Evolutionary conservation across 2,113 vertebrate species (phyloP).

Genomic region (Poecile atricapillus): DNA sequence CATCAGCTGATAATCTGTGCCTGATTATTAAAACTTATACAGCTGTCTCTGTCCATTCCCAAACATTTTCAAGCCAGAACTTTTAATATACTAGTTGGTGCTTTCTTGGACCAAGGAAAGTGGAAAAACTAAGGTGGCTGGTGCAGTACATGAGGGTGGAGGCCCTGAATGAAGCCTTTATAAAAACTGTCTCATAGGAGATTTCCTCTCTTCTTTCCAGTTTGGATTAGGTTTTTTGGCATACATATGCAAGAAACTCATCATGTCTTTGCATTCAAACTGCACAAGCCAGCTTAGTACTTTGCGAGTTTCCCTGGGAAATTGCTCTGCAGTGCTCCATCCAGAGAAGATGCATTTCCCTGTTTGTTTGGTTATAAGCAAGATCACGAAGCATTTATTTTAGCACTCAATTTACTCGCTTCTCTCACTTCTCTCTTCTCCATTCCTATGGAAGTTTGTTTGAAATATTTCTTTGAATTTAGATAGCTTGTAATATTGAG

Average conservation of each 20-base stretch:
- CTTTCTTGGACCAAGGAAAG: conserved; percentile 16
- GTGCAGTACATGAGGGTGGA: conserved; percentile 30
- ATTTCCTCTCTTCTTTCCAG: conserved; percentile 31
- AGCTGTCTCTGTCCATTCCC: not conserved
- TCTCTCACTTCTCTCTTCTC: not conserved
- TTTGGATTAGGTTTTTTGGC: conserved; percentile 36
- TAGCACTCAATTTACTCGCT: not conserved
- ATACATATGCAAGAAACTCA: not conserved
- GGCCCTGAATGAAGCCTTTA: conserved; percentile 44
- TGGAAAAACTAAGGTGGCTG: conserved; percentile 54
- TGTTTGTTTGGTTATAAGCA: not conserved
- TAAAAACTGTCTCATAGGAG: conserved; percentile 21
- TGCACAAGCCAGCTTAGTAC: not conserved
- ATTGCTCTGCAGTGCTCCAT: not conserved
- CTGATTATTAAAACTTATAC: not conserved
- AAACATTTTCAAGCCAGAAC: not conserved
- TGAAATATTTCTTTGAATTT: not conserved
- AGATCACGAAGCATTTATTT: not conserved
- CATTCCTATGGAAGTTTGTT: not conserved
- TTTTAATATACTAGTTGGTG: not conserved
- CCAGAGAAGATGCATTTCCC: not conserved
- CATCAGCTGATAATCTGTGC: not conserved
- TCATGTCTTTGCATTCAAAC: conserved; percentile 3
- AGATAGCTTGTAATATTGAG: not conserved
- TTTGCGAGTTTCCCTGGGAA: not conserved